Evolutionary conservation across 2,888 invertebrate genomes (phyloP), one percentile per base, ranked within the genome.

Genomic region (Biston betularia): DNA sequence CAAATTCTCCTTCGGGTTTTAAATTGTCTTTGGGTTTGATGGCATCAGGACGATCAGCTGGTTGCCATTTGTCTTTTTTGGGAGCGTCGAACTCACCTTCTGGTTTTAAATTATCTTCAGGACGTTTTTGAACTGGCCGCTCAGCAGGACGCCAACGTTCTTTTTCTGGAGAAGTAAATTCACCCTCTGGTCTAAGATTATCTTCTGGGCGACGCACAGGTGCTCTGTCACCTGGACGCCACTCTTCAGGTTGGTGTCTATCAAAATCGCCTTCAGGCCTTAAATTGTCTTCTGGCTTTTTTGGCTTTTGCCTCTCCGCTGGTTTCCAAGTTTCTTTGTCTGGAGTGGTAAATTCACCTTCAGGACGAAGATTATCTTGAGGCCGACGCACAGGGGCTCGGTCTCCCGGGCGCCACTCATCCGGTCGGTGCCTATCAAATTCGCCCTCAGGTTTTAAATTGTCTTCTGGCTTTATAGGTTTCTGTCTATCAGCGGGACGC

Each of bases 361-460:
- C 93, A 3, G 91, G 90, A 68, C 79, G 79, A 0, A 95, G 78
- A 77, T 95, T 95, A 76, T 95, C 95, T 62, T 89, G 88, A 0
- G 94, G 95, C 59, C 81, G 87, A 42, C 81, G 82, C 15, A 87
- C 83, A 6, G 86, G 84, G 48, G 88, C 88, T 56, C 89, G 86
- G 64, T 95, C 95, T 12, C 88, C 94, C 0, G 95, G 95, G 11
- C 82, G 83, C 87, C 92, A 94, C 74, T 90, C 85, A 64, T 93
- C 87, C 60, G 87, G 90, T 42, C 81, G 80, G 44, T 87, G 86
- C 68, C 81, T 89, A 70, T 94, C 94, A 64, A 95, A 95, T 24
- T 94, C 83, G 45, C 94, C 91, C 80, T 95, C 96, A 0, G 94
- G 94, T 88, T 92, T 71, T 0, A 96, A 84, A 75, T 96, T 96